These are phyloP conservation scores for Tanaodytes sp. DNA, from an alignment of 2,888 invertebrate species.

Conservation along the genomic window DNA sequence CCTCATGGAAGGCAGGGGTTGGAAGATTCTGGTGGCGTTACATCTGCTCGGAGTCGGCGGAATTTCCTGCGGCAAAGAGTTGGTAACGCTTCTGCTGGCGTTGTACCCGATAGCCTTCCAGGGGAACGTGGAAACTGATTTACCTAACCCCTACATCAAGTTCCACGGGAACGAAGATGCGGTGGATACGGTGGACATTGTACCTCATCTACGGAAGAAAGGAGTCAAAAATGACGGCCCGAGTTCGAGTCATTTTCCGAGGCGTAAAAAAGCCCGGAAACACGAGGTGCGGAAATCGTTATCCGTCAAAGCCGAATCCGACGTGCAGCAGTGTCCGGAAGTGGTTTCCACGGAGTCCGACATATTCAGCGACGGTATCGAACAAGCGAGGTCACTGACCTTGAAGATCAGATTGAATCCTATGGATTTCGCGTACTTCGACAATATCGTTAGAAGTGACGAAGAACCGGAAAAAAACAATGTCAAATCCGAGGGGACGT, in stretches of 20 bases:
- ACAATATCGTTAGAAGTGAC: slow-evolving; percentile 74
- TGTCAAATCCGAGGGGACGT: slow-evolving; percentile 71
- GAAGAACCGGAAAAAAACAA: slow-evolving; percentile 72
- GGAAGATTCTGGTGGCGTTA: slow-evolving; percentile 77
- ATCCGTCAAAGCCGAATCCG: slow-evolving; percentile 31
- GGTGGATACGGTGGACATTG: slow-evolving; percentile 66
- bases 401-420: slow-evolving; percentile 76
- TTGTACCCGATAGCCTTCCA: slow-evolving; percentile 72
- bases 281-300: slow-evolving; percentile 33
- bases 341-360: slow-evolving; percentile 69
- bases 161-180: slow-evolving; percentile 66
- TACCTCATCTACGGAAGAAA: slow-evolving; percentile 62
- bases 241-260: slow-evolving; percentile 30
- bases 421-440: slow-evolving; percentile 79
- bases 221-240: slow-evolving; percentile 48
- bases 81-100: slow-evolving; percentile 77
- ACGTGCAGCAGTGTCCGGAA: slow-evolving; percentile 40
- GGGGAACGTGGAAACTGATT: slow-evolving; percentile 18
- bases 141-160: slow-evolving; percentile 62
- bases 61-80: slow-evolving; percentile 77
- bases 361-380: slow-evolving; percentile 71
- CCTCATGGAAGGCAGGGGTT: slow-evolving; percentile 77
- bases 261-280: slow-evolving; percentile 29
- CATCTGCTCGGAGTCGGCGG: slow-evolving; percentile 77
- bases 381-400: slow-evolving; percentile 75